A percentile compares a stretch with the other conserved stretches of the same genome.
These are phyloP conservation scores for Sebastes vulpes DNA, from an alignment of 2,797 vertebrate genomes.

Conservation along the genomic window DNA sequence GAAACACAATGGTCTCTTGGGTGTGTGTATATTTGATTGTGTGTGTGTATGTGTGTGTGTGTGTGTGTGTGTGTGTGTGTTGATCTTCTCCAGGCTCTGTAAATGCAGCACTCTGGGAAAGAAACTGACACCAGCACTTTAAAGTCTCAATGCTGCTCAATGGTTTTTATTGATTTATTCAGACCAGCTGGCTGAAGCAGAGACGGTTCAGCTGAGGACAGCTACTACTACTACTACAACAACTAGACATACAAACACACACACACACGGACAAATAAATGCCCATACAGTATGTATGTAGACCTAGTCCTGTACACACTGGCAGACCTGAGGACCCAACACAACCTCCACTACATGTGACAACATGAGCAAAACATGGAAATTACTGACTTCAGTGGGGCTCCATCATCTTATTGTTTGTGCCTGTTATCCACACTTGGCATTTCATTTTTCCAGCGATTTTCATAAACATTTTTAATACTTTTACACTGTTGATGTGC, in stretches of 20 bases:
- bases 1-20: background rate
- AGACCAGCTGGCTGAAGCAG: slow-evolving; percentile 36
- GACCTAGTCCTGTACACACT: background rate
- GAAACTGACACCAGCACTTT: slow-evolving; percentile 62
- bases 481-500: background rate
- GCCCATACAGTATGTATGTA: background rate
- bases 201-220: slow-evolving; percentile 54
- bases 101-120: slow-evolving; percentile 46
- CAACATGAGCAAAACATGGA: background rate
- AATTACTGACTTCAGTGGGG: background rate
- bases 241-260: background rate
- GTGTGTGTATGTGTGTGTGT: background rate
- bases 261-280: background rate
- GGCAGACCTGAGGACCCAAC: background rate
- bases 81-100: slow-evolving; percentile 38
- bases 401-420: background rate
- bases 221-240: background rate
- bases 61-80: background rate
- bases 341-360: background rate
- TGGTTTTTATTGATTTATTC: slow-evolving; percentile 69
- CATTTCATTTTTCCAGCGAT: background rate
- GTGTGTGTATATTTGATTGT: background rate
- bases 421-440: background rate
- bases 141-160: slow-evolving; percentile 50
- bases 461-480: background rate